Conservation (phyloP, 2,888 invertebrate species). For the Linyphia triangularis region DNA sequence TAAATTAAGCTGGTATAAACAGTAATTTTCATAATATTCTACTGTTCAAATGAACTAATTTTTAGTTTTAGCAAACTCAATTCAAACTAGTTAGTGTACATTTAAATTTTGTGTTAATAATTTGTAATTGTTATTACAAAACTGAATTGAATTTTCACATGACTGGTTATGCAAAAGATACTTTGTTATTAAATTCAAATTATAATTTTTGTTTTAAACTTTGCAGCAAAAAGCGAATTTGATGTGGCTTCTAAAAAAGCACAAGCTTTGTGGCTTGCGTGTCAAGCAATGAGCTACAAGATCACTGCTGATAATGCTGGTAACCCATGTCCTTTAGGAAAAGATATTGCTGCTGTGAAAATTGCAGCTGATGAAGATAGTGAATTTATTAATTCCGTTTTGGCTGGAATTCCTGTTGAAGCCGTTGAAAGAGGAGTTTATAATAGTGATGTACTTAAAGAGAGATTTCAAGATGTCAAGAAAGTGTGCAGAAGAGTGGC, state of each 20-base stretch:
- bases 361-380: constrained; percentile 85
- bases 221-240: constrained; percentile 81
- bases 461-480: constrained; percentile 86
- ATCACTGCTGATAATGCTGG: constrained; percentile 81
- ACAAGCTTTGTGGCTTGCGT: constrained; percentile 95
- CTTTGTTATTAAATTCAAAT: constrained; percentile 33
- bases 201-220: constrained; percentile 70
- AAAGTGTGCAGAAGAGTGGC: constrained; percentile 90
- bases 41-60: no score
- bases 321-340: constrained; percentile 83
- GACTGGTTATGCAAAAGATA: neutral
- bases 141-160: no score
- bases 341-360: constrained; percentile 87
- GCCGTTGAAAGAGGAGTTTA: constrained; percentile 90
- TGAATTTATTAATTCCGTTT: constrained; percentile 88
- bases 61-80: no score
- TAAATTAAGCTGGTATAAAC: no score
- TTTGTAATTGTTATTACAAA: neutral
- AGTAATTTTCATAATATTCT: no score
- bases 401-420: constrained; percentile 88
- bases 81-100: no score
- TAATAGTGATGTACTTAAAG: constrained; percentile 91
- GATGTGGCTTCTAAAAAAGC: constrained; percentile 87
- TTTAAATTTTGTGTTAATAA: no score
- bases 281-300: constrained; percentile 90